Evolutionary conservation across 2,888 invertebrate genomes (phyloP), one percentile per base, ranked within the genome.

Genomic region (Brenthis ino): DNA sequence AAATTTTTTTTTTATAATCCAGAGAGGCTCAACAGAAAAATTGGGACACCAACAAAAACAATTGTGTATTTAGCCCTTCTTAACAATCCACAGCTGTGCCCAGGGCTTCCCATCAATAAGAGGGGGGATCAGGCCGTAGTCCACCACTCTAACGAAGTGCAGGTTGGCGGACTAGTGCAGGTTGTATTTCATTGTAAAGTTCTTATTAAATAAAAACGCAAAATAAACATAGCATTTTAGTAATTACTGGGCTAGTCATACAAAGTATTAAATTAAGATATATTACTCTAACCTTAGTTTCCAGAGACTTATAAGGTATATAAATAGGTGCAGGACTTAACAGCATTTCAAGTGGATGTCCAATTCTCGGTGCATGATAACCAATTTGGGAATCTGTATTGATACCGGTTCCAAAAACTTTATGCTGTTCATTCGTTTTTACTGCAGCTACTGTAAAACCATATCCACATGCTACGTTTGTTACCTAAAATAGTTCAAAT

Each of bases 331-430:
- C 95, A 20, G 96, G 96, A 76, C 95, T 94, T 20, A 95, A 93
- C 14, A 98, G 82, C 56, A 96, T 79, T 79, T 95, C 95, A 55
- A 97, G 83, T 1, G 96, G 95, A 72, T 95, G 94, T 0, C 94
- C 95, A 56, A 92, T 92, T 47, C 94, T 89, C 0, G 95, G 94
- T 47, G 93, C 92, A 77, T 96, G 95, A 78, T 94, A 95, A 64
- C 98, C 98, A 71, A 99, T 93, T 87, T 99, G 99, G 0, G 97
- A 97, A 87, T 98, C 98, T 0, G 97, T 96, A 85, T 99, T 99
- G 55, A 99, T 94, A 0, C 99, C 99, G 33, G 96, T 95, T 0
- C 98, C 99, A 91, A 96, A 98, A 37, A 98, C 87, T 82, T 96
- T 95, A 72, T 95, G 93, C 16, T 94, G 94, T 72, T 95, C 93